phyloP scores from a whole-genome alignment of 2,888 invertebrate species.

The Caenorhabditis sinica region DNA sequence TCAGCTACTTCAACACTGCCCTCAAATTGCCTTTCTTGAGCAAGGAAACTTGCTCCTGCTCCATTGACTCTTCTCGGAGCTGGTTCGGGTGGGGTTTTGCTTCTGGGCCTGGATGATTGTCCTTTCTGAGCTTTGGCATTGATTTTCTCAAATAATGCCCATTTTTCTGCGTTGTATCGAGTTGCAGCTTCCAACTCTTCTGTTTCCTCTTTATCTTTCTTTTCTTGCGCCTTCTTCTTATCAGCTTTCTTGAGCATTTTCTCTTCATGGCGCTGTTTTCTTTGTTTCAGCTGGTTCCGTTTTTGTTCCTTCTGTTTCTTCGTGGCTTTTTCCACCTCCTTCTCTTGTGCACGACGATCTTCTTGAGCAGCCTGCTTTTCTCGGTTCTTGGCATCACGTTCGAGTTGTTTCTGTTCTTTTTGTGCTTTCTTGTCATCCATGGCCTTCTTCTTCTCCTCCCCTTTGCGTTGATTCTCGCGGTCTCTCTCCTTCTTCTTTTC shows the following conservation, averaged over 20 bases:
- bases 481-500: conserved; percentile 1
- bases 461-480: background rate
- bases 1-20: too few species aligned
- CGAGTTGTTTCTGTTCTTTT: background rate
- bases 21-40: too few species aligned
- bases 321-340: background rate
- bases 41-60: too few species aligned
- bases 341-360: background rate
- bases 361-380: background rate
- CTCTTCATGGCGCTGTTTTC: too few species aligned
- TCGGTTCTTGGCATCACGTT: background rate
- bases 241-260: too few species aligned
- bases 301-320: background rate
- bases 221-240: too few species aligned
- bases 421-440: background rate
- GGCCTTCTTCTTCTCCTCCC: background rate
- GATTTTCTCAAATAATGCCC: too few species aligned
- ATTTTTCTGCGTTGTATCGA: background rate
- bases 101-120: too few species aligned
- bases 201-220: background rate
- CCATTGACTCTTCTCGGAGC: too few species aligned
- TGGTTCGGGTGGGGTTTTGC: too few species aligned
- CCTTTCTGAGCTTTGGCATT: too few species aligned
- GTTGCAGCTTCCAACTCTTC: background rate
- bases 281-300: too few species aligned